Base-by-base conservation (phyloP, 2,113 vertebrate genomes). In the human (Homo sapiens) region DNA sequence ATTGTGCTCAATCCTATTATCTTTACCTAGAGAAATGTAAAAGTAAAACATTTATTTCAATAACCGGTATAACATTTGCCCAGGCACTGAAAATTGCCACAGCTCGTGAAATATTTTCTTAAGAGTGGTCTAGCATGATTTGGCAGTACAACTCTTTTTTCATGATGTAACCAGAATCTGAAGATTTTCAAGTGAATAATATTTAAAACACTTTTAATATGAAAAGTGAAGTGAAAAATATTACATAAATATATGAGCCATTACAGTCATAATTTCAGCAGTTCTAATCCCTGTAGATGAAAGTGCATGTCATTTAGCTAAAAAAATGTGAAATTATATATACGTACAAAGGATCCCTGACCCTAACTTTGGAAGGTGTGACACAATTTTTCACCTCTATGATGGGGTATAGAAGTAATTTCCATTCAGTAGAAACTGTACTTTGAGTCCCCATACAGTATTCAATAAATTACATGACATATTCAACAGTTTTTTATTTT, bases 41-140 rank as follows among this genome's bases (percentile, higher is more conserved):
- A 86, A 80, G n/a, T 17, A 72, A 72, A 73, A 64, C 22, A 45
- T 89, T 84, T 84, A 57, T 84, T 94, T 96, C 18, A 89, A 27
- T 86, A 85, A 66, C 48, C 75, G 43, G 8, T 81, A 43, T 32
- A 12, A 89, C 40, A 38, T 90, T 94, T 94, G n/a, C 81, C 82
- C 25, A 78, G 30, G 18, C 32, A 45, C 90, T 80, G 22, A 85
- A 94, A 92, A 94, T 84, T 84, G 72, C 52, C 43, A 83, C 14
- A 89, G 61, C 66, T 83, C 14, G 38, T 75, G 86, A 43, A 73
- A 43, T 93, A 75, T 93, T 80, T 90, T 86, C 80, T 90, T 93
- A 61, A 79, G 66, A 59, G 55, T 89, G 7, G 52, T 94, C 50
- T 61, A 70, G 38, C 32, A 73, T 52, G 52, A 89, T 88, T 95